Percentiles rank a stretch among this genome's conserved stretches.
These are phyloP conservation scores for Holothuria glaberrima DNA, from an alignment of 35 echinoderm and acorn worm genomes.

Conservation along the genomic window DNA sequence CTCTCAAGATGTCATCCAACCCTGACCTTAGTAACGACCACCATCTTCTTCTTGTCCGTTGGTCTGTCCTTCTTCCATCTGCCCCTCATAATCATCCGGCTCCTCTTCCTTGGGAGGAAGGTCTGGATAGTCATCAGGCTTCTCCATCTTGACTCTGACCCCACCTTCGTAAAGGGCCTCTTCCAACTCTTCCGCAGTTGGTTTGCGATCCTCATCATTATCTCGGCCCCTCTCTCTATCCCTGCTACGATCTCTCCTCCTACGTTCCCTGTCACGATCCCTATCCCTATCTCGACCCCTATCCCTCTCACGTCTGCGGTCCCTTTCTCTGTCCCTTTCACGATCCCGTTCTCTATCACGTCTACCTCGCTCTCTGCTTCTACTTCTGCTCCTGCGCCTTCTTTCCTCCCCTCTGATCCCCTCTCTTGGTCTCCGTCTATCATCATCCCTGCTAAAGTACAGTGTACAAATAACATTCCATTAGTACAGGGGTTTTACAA, in stretches of 20 bases:
- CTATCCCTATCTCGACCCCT: slow-evolving; percentile 24
- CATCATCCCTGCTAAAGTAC: slow-evolving; percentile 31
- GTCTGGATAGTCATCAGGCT: slow-evolving; percentile 41
- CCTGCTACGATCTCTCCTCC: slow-evolving; percentile 21
- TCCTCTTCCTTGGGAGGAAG: slow-evolving; percentile 10
- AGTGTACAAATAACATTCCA: too few relatives aligned
- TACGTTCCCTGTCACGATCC: slow-evolving; percentile 46
- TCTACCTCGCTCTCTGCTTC: slow-evolving; percentile 36
- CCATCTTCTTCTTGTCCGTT: neutral
- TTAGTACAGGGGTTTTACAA: too few relatives aligned
- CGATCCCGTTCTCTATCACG: slow-evolving; percentile 12
- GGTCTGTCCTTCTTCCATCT: neutral
- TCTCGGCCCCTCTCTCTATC: slow-evolving; percentile 20
- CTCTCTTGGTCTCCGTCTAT: slow-evolving; percentile 31
- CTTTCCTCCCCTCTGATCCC: neutral
- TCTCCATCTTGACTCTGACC: slow-evolving; percentile 21
- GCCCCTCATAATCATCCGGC: neutral
- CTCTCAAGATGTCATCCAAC: neutral
- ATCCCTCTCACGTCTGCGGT: slow-evolving; percentile 25
- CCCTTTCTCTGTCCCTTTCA: slow-evolving; percentile 9
- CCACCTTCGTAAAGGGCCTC: neutral
- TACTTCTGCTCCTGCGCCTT: slow-evolving; percentile 16
- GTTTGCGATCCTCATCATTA: slow-evolving; percentile 23
- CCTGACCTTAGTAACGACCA: neutral
- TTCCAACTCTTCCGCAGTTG: slow-evolving; percentile 17